Conservation (phyloP, 1,140 invertebrate species). For the Ips typographus region DNA sequence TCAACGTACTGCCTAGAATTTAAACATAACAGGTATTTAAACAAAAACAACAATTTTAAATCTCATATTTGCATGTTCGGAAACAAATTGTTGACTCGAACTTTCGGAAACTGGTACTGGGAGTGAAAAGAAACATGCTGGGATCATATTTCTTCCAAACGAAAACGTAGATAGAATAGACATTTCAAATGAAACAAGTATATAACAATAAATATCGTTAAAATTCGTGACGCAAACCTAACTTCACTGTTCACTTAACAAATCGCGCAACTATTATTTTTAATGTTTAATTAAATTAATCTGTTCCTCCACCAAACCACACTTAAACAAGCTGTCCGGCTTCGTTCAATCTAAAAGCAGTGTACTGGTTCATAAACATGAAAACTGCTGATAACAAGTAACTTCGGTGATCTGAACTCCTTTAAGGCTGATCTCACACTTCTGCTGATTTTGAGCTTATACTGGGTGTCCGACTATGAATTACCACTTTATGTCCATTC, state of each 20-base stretch:
- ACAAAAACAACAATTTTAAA: too few relatives aligned
- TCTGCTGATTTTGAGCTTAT: constrained; percentile 76
- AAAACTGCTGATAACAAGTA: background rate
- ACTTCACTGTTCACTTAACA: constrained; percentile 1
- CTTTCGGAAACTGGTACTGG: too few relatives aligned
- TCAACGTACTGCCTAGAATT: background rate
- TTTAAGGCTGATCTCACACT: constrained; percentile 68
- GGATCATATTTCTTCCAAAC: constrained; percentile 1
- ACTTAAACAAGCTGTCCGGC: constrained; percentile 47
- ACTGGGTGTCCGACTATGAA: constrained; percentile 81
- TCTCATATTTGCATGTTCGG: too few relatives aligned
- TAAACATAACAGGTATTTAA: too few relatives aligned
- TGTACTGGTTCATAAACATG: background rate
- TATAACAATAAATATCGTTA: background rate
- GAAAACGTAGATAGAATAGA: background rate
- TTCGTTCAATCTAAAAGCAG: too few relatives aligned
- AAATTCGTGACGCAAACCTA: background rate
- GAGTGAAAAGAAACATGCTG: background rate
- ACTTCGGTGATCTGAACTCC: background rate
- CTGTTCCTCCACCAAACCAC: constrained; percentile 51
- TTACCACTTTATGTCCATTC: constrained; percentile 85
- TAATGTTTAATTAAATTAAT: constrained; percentile 2
- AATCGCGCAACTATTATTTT: background rate
- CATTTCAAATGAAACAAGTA: constrained; percentile 1
- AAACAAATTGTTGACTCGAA: too few relatives aligned